Percentiles rank a stretch among this genome's conserved stretches.
Conservation (phyloP, 2,113 vertebrate species). For the Tupaia tana region DNA sequence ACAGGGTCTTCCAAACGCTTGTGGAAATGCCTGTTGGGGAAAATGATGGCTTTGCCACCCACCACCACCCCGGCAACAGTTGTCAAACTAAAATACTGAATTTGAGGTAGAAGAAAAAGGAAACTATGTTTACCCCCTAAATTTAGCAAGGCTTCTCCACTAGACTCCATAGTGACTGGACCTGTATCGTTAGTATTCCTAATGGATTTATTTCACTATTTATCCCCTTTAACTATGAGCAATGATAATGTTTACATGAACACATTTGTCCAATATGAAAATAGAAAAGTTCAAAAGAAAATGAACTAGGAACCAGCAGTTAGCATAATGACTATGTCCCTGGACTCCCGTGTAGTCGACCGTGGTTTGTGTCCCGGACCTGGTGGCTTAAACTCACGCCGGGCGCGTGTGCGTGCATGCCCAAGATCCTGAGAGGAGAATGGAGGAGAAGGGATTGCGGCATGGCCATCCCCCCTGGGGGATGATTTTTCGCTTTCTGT, state of each 20-base stretch:
- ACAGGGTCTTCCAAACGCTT: too few species aligned
- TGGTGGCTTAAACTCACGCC: too few species aligned
- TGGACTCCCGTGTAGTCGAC: too few species aligned
- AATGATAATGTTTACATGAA: neutral
- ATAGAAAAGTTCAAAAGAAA: neutral
- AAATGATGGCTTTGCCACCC: neutral
- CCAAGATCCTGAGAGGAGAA: too few species aligned
- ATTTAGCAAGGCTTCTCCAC: neutral
- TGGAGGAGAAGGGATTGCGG: too few species aligned
- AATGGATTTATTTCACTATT: neutral
- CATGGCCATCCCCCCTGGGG: too few species aligned
- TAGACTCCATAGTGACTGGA: neutral
- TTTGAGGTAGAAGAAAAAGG: neutral
- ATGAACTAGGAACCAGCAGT: too few species aligned
- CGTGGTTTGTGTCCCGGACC: too few species aligned
- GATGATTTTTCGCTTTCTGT: too few species aligned
- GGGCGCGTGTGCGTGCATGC: too few species aligned
- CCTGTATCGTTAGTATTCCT: neutral
- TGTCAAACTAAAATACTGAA: conserved; percentile 27
- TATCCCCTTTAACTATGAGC: neutral
- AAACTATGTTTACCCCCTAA: neutral
- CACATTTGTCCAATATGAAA: neutral
- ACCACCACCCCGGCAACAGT: neutral
- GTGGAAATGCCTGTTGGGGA: too few species aligned
- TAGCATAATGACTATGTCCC: too few species aligned